Conservation (phyloP, 2,113 vertebrate species). For the Nettapus auritus region DNA sequence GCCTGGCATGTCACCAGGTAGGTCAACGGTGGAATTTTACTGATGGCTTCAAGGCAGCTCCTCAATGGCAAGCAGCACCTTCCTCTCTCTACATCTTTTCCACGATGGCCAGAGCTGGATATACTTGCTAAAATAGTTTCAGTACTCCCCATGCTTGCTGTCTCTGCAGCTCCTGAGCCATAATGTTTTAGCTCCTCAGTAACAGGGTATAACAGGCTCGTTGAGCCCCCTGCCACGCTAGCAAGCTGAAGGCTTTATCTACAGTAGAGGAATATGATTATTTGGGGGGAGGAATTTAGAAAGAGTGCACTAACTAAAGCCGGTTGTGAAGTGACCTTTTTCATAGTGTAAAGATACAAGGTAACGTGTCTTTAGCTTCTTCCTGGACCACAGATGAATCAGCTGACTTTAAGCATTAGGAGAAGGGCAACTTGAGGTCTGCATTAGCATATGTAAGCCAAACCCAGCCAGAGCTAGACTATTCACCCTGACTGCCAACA, state of each 20-base stretch:
- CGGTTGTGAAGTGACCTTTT: not conserved
- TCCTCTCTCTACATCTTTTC: not conserved
- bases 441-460: not conserved
- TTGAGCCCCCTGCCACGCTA: not conserved
- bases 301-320: not conserved
- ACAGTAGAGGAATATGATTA: not conserved
- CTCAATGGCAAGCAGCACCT: not conserved
- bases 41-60: not conserved
- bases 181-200: not conserved
- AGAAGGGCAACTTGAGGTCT: not conserved
- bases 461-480: not conserved
- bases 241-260: not conserved
- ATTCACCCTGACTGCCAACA: not conserved
- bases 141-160: not conserved
- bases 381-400: not conserved
- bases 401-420: not conserved
- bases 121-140: not conserved
- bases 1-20: not conserved
- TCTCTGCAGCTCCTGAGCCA: not conserved
- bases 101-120: not conserved
- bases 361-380: not conserved
- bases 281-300: not conserved
- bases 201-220: not conserved
- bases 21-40: not conserved
- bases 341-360: not conserved